A percentile compares a stretch with the other conserved stretches of the same genome.
phyloP scores from a whole-genome alignment of 2,797 vertebrate genomes.

The Sebastes kiyomatsui region DNA sequence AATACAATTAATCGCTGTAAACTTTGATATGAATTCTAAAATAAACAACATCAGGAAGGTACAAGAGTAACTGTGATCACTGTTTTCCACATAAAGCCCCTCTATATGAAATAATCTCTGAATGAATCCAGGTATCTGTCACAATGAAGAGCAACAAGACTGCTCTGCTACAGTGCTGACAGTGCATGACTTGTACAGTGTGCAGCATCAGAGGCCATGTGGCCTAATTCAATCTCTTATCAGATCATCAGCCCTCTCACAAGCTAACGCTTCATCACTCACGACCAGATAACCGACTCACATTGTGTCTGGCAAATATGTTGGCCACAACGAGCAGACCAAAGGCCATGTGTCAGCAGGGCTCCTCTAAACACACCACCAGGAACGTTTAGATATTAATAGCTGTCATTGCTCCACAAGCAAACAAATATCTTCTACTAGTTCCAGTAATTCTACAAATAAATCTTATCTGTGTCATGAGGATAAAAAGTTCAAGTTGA shows the following conservation, averaged over 20 bases:
- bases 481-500: neutral
- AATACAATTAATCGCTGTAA: neutral
- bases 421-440: neutral
- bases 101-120: neutral
- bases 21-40: neutral
- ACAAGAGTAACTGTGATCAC: neutral
- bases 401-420: neutral
- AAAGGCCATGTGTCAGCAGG: conserved; percentile 37
- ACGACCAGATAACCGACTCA: conserved; percentile 49
- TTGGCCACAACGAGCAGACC: conserved; percentile 31
- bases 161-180: neutral
- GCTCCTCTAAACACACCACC: conserved; percentile 21
- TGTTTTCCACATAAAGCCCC: neutral
- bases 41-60: neutral
- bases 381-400: neutral
- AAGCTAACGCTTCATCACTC: conserved; percentile 69
- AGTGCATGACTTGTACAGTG: neutral
- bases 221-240: conserved; percentile 74
- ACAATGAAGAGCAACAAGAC: neutral
- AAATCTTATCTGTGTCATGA: neutral
- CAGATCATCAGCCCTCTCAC: conserved; percentile 48
- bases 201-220: conserved; percentile 38
- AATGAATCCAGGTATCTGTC: neutral
- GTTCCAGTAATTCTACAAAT: neutral
- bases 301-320: conserved; percentile 64